Evolutionary conservation across 1,140 invertebrate species (phyloP).

Genomic region (Nasonia longicornis): DNA sequence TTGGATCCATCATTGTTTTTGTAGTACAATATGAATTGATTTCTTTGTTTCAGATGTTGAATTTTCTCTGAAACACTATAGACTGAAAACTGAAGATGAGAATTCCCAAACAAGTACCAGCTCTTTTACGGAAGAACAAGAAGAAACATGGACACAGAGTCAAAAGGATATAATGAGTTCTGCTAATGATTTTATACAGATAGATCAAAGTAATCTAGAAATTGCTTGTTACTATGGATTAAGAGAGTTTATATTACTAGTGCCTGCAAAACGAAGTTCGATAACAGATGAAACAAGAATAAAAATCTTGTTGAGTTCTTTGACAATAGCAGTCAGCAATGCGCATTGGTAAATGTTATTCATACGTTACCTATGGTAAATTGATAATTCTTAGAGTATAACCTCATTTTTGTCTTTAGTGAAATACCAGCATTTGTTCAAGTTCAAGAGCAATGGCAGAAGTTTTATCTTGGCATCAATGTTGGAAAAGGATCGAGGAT

Average conservation of each 20-base stretch:
- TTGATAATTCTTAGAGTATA: not conserved
- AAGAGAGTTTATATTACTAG: constrained; percentile 85
- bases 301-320: constrained; percentile 87
- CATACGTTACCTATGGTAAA: not conserved
- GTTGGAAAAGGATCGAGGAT: constrained; percentile 80
- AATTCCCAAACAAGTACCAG: constrained; percentile 47
- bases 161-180: constrained; percentile 61
- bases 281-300: constrained; percentile 84
- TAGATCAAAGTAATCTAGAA: constrained; percentile 70
- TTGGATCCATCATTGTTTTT: constrained; percentile 30
- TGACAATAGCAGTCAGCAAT: constrained; percentile 87
- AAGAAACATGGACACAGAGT: constrained; percentile 60
- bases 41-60: constrained; percentile 71
- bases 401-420: constrained; percentile 66
- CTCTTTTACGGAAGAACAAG: constrained; percentile 56
- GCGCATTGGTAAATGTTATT: constrained; percentile 74
- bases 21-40: not conserved
- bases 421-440: constrained; percentile 90
- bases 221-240: constrained; percentile 84
- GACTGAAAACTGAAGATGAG: constrained; percentile 59
- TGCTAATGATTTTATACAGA: constrained; percentile 75
- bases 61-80: constrained; percentile 73
- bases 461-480: constrained; percentile 84
- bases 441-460: constrained; percentile 83
- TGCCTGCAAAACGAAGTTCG: constrained; percentile 71